Conservation (phyloP, 2,888 invertebrate species). For the Trachelus tabidus region DNA sequence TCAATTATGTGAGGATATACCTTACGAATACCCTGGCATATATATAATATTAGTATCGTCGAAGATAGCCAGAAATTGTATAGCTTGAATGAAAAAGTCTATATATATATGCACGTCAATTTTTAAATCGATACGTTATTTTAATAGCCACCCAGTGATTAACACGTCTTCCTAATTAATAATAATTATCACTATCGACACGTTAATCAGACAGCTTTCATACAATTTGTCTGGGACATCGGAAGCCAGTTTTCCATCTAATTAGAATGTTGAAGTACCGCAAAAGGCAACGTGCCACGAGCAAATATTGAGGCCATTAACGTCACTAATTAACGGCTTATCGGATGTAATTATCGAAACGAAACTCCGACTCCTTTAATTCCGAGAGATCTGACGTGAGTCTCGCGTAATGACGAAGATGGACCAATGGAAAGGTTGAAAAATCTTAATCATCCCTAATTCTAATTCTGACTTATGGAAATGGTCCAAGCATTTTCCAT, state of each 20-base stretch:
- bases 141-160: neutral
- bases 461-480: neutral
- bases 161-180: neutral
- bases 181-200: neutral
- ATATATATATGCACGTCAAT: neutral
- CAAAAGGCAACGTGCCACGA: neutral
- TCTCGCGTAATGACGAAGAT: neutral
- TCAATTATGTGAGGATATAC: neutral
- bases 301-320: constrained; percentile 18
- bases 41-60: neutral
- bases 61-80: neutral
- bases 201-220: neutral
- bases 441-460: neutral
- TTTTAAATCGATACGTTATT: neutral
- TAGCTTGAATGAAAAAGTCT: neutral
- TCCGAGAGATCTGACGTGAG: neutral
- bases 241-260: neutral
- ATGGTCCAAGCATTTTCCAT: neutral
- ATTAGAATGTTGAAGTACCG: neutral
- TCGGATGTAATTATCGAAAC: constrained; percentile 39
- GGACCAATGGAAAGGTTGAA: neutral
- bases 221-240: constrained; percentile 8
- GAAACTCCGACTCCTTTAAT: constrained; percentile 29
- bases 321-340: constrained; percentile 37
- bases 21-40: neutral